Evolutionary conservation across 1,140 invertebrate genomes (phyloP).

Genomic region (Danaus melanippus): DNA sequence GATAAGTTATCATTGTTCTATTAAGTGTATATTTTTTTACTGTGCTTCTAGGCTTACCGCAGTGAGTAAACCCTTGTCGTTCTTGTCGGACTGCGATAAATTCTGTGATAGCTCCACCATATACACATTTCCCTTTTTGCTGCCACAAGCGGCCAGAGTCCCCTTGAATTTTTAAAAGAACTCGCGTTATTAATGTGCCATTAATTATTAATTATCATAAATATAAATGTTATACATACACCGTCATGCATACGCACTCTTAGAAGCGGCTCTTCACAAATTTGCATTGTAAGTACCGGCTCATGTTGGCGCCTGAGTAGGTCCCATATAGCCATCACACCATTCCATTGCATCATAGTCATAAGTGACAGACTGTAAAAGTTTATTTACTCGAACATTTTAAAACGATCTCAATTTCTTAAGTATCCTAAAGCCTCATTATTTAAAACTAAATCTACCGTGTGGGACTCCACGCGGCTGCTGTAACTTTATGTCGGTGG

Average conservation of each 20-base stretch:
- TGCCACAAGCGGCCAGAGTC: conserved; percentile 85
- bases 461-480: conserved; percentile 91
- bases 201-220: not conserved
- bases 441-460: conserved; percentile 45
- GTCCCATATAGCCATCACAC: conserved; percentile 91
- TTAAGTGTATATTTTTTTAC: too few species aligned
- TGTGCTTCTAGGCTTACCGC: conserved; percentile 75
- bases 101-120: conserved; percentile 89
- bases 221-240: conserved; percentile 18
- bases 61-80: conserved; percentile 88
- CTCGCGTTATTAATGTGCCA: not conserved
- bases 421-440: too few species aligned
- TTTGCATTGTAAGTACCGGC: conserved; percentile 87
- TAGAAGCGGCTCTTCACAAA: conserved; percentile 75
- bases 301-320: conserved; percentile 89
- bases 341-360: conserved; percentile 86
- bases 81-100: conserved; percentile 82
- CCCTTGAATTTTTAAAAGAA: conserved; percentile 65
- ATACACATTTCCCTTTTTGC: conserved; percentile 84
- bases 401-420: too few species aligned
- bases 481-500: conserved; percentile 79
- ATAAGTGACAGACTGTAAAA: conserved; percentile 82
- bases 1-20: too few species aligned
- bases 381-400: not conserved
- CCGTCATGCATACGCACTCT: conserved; percentile 43